Percentiles rank a stretch among this genome's conserved stretches.
Evolutionary conservation across 2,113 vertebrate genomes (phyloP).

Genomic region (Cephalopholis sonnerati): DNA sequence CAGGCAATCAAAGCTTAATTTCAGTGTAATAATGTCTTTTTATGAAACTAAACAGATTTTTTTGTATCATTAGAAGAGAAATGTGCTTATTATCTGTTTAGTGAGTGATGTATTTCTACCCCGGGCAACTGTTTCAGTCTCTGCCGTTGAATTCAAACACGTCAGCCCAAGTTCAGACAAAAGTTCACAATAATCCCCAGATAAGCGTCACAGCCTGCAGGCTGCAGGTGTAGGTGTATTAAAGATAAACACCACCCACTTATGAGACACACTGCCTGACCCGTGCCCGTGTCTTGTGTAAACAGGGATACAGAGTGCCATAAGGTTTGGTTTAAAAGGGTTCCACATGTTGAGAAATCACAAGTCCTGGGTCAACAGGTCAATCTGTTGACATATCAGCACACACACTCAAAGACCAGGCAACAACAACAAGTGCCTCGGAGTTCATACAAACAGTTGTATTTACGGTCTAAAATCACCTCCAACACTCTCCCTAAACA

Average conservation of each 20-base stretch:
- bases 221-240: conserved; percentile 48
- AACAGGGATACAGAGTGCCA: background rate
- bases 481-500: background rate
- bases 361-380: background rate
- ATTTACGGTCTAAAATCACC: background rate
- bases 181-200: conserved; percentile 23
- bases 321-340: conserved; percentile 14
- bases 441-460: background rate
- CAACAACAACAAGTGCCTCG: background rate
- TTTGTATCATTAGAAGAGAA: background rate
- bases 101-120: background rate
- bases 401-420: background rate
- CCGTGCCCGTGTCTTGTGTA: conserved; percentile 19
- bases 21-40: background rate
- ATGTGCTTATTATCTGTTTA: background rate
- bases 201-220: conserved; percentile 31
- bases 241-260: conserved; percentile 47
- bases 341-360: conserved; percentile 24
- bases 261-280: conserved; percentile 11
- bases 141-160: conserved; percentile 15
- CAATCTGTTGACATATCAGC: background rate
- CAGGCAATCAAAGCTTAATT: background rate
- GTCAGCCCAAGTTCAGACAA: conserved; percentile 23
- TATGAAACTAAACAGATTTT: background rate
- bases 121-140: background rate